Evolutionary conservation across 2,797 vertebrate species (phyloP).

Genomic region (Notamacropus eugenii): DNA sequence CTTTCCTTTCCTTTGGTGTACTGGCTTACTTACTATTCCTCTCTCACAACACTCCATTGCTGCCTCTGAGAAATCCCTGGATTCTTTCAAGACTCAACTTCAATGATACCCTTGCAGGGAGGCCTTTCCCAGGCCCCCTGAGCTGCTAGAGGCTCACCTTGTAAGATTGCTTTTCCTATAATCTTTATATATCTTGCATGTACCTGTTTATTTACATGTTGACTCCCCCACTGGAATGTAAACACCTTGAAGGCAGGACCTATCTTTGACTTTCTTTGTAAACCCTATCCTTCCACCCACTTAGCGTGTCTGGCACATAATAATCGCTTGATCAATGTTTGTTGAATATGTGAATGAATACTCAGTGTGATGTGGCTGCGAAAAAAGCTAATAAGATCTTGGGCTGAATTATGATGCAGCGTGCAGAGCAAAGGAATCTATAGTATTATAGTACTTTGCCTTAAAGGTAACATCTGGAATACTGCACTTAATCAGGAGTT

Average conservation of each 20-base stretch:
- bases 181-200: background rate
- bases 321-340: background rate
- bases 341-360: background rate
- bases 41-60: background rate
- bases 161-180: background rate
- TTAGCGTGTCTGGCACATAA: background rate
- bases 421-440: background rate
- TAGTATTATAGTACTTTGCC: background rate
- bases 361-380: background rate
- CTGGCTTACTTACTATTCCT: background rate
- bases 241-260: rapidly evolving
- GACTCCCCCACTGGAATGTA: background rate
- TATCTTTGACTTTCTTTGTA: background rate
- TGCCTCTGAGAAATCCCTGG: background rate
- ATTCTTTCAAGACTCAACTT: background rate
- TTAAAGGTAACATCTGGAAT: background rate
- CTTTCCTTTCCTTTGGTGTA: background rate
- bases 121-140: background rate
- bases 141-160: background rate
- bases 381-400: background rate
- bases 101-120: background rate
- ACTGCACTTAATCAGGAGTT: background rate
- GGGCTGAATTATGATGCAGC: background rate
- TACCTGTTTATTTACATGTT: background rate
- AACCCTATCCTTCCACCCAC: too few species aligned